Evolutionary conservation across 1,140 invertebrate species (phyloP), one percentile per base, ranked within the genome.

Genomic region (Drosophila simulans): DNA sequence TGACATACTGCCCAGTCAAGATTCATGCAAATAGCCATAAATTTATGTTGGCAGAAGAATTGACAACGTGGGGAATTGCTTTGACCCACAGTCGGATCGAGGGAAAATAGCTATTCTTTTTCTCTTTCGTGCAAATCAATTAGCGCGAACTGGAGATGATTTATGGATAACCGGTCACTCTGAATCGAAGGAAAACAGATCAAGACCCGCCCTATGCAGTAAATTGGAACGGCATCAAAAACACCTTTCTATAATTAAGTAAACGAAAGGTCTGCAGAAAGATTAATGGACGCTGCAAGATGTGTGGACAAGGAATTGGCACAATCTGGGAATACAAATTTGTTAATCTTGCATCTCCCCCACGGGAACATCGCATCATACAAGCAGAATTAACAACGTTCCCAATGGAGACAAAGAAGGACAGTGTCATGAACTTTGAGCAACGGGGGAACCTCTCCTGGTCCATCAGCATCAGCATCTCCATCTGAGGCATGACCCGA

Each of bases 401-500:
- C 53, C 58, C 10, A 31, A 52, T 3, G 56, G 66, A 72, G 22
- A 57, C 46, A 43, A n/a, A 42, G 59, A 52, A 66, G 63, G 64
- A 62, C 42, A 77, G 73, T 86, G 78, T 75, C 78, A 69, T 86
- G 82, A 86, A 86, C 80, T 83, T 65, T 79, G 65, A 60, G 80
- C 65, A 65, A 40, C 52, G 63, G 13, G 55, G 43, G 52, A 49
- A n/a, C 45, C 15, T 12, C 57, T 45, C 25, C 25, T 55, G 27
- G 51, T 55, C 45, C 57, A 75, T 48, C 65, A 35, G 42, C 53
- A 75, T 48, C 65, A 31, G 37, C 53, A 48, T 43, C 68, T 42
- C 46, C 76, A 68, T 68, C 57, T 27, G 39, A 49, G 70, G 56
- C 69, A 63, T 64, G 53, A 74, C 76, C 49, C 75, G 62, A 77